phyloP scores from a whole-genome alignment of 2,797 vertebrate species.

The Phataginus tricuspis region DNA sequence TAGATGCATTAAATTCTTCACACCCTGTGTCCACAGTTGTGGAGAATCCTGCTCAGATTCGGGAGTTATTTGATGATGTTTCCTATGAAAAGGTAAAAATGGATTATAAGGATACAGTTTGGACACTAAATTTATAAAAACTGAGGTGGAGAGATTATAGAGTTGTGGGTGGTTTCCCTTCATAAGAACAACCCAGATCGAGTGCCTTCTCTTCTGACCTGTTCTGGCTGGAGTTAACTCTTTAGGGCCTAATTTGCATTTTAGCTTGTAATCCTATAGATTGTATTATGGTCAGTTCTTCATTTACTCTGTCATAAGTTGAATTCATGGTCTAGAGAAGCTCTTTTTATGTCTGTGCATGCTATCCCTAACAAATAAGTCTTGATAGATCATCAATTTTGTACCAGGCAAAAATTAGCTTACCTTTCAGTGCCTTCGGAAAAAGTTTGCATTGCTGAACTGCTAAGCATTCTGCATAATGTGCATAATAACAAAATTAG shows the following conservation, averaged over 20 bases:
- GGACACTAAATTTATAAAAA: neutral
- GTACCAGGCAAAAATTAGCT: neutral
- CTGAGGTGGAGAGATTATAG: neutral
- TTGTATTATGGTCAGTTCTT: neutral
- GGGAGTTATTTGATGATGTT: conserved; percentile 95
- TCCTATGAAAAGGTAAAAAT: conserved; percentile 94
- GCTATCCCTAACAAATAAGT: neutral
- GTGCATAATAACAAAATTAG: neutral
- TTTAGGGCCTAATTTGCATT: neutral
- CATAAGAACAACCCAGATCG: too few species aligned
- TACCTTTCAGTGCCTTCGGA: neutral
- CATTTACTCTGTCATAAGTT: neutral
- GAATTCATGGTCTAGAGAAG: neutral
- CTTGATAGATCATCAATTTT: neutral
- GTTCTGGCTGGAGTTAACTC: neutral
- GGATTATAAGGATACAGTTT: neutral
- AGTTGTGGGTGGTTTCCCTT: neutral
- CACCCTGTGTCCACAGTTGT: conserved; percentile 93
- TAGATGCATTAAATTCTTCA: conserved; percentile 93
- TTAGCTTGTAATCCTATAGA: neutral
- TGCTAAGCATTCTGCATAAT: neutral
- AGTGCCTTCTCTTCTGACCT: neutral
- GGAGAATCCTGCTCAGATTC: conserved; percentile 93
- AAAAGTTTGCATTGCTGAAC: neutral
- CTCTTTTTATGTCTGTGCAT: neutral